Evolutionary conservation across 2,888 invertebrate genomes (phyloP), one percentile per base, ranked within the genome.

Genomic region (Autographa pulchrina): DNA sequence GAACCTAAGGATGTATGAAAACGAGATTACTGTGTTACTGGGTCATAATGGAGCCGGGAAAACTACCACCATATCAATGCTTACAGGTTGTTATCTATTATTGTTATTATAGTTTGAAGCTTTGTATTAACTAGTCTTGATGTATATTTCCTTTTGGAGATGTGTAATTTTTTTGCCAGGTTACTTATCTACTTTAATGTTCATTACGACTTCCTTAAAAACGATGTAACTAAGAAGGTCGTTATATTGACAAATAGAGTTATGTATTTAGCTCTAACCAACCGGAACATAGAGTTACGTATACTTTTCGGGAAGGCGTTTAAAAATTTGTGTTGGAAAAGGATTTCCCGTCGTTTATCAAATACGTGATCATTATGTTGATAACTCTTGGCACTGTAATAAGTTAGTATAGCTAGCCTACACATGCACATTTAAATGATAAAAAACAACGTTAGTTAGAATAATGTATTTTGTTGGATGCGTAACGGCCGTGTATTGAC

Each of bases 11-110:
- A 97, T 99, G 97, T 99, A 98, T 89, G 97, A 98, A 90, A 97
- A 98, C 80, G 98, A 99, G 94, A 98, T 99, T 77, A 99, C 99
- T 3, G 98, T 98, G 71, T 88, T 96, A 79, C 85, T 96, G 69
- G 96, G 96, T 58, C 96, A 96, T 88, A 98, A 98, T 88, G 99
- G 99, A 9, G 99, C 99, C 60, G 99, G 99, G 16, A 99, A 99
- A 96, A 98, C 99, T 0, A 99, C 99, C 0, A 98, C 99, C 0
- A 98, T 99, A 97, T 98, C 98, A 0, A 99, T 99, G 97, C 93
- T 99, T 61, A 99, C 98, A 69, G 99, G 97, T 97, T 87, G 86
- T 62, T 72, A 60, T 59, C 43, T 13, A 65, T 11, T 38, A 38
- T 31, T 31, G 16, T 14, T 31, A 41, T 41, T 58, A 25, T 25